These are phyloP conservation scores for Hypothenemus hampei DNA, from an alignment of 1,140 invertebrate species.

Conservation along the genomic window DNA sequence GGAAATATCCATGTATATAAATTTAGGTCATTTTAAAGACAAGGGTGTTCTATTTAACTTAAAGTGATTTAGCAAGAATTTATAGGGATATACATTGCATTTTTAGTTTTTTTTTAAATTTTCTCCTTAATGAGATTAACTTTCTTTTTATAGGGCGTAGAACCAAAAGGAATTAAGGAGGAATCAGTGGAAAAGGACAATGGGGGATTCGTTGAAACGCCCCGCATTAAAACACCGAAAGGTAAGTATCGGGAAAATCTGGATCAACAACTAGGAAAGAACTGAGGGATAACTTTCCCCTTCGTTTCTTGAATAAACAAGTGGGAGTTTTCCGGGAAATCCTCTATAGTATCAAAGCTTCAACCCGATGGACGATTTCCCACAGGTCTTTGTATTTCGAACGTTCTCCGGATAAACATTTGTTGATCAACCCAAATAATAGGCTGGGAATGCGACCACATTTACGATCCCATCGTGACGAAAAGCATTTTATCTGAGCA, in stretches of 20 bases:
- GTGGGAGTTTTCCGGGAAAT: neutral
- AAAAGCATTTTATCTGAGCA: too few relatives aligned
- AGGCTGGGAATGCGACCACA: conserved; percentile 4
- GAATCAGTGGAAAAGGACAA: conserved; percentile 41
- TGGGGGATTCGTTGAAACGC: conserved; percentile 29
- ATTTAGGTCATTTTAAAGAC: too few relatives aligned
- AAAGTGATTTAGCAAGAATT: too few relatives aligned
- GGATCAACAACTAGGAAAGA: neutral
- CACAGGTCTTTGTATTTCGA: conserved; percentile 5
- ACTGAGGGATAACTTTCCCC: neutral
- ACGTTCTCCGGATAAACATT: conserved; percentile 10
- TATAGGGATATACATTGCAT: too few relatives aligned
- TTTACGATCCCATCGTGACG: neutral
- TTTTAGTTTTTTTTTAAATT: too few relatives aligned
- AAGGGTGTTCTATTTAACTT: too few relatives aligned
- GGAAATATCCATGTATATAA: too few relatives aligned
- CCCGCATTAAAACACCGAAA: conserved; percentile 37
- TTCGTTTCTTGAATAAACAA: neutral
- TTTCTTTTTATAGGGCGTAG: conserved; percentile 39
- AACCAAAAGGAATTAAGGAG: conserved; percentile 45
- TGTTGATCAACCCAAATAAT: conserved; percentile 9
- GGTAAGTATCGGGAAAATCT: conserved; percentile 20
- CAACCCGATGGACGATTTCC: conserved; percentile 6
- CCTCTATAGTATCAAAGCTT: neutral
- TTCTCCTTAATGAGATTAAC: too few relatives aligned